Evolutionary conservation across 30 jellyfish, hydroid and myxozoan species (phyloP), one percentile per base, ranked within the genome.

Genomic region (Aurelia aurita complex sp. Pacific): DNA sequence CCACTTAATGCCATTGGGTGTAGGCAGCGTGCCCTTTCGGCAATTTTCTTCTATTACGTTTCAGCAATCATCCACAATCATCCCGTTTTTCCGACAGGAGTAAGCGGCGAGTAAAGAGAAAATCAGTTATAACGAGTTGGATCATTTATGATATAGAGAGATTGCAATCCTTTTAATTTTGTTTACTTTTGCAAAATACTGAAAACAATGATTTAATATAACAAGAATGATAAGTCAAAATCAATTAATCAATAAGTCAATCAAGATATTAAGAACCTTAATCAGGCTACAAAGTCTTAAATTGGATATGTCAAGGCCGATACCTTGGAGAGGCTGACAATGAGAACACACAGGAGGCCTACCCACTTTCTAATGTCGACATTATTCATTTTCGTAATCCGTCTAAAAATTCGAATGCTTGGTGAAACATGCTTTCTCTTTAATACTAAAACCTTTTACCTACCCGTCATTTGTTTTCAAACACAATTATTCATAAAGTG

Each of bases 151-250:
- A 77, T 62, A 77, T 34, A 77, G 43, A 63, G 65, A 67, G 65
- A 72, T 29, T 34, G 76, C 78, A 62, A 64, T 77, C 79, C 79
- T 12, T 65, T 77, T 61, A 77, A 77, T 77, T 77, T 77, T 77
- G 88, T 77, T 77, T 77, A 64, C 88, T 77, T 77, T 77, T 64
- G 72, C 51, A 77, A 77, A 77, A 62, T 77, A 66, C 88, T 77
- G 65, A 77, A 17, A 43, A 77, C 88, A 77, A 77, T 77, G 88
- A 76, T 40, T 77, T 77, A 77, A 77, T 60, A 77, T 65, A 62
- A 62, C 88, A 77, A 77, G 88, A 77, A 77, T 77, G 88, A 62
- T 77, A 77, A 77, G 88, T 77, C 88, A 77, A 77, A 77, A 77
- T 71, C 88, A 77, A 77, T 77, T 77, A 77, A 77, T 77, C 65